These are phyloP conservation scores for Drosophila micromelanica DNA, from an alignment of 1,140 invertebrate species.

Conservation along the genomic window DNA sequence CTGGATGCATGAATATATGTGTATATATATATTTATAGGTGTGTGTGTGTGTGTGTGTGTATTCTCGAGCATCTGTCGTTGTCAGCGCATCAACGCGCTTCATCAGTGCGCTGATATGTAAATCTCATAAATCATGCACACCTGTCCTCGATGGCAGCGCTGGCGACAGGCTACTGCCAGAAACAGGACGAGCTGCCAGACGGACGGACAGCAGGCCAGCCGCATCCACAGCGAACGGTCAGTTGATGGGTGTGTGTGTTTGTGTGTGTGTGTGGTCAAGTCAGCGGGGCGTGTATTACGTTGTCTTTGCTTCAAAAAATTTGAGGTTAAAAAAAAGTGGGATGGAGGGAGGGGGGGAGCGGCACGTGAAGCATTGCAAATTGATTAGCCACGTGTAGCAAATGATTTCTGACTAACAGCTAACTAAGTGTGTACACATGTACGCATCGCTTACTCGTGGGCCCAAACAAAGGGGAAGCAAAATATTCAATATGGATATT, in stretches of 20 bases:
- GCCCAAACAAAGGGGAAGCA: no score
- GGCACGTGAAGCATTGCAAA: slow-evolving; percentile 44
- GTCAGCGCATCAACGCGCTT: slow-evolving; percentile 76
- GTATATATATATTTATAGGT: background rate
- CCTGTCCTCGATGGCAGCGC: slow-evolving; percentile 70
- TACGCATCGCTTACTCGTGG: background rate
- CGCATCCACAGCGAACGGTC: slow-evolving; percentile 38
- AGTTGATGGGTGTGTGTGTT: slow-evolving; percentile 1
- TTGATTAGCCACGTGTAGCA: slow-evolving; percentile 71
- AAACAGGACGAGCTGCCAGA: slow-evolving; percentile 26
- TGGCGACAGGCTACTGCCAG: slow-evolving; percentile 44
- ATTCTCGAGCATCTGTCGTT: slow-evolving; percentile 54
- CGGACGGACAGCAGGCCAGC: slow-evolving; percentile 7
- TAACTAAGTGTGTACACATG: slow-evolving; percentile 34
- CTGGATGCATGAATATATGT: background rate
- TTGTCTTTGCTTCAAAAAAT: slow-evolving; percentile 28
- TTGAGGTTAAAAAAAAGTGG: background rate
- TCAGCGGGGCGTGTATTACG: slow-evolving; percentile 26
- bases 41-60: background rate
- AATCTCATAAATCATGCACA: slow-evolving; percentile 82
- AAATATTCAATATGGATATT: background rate
- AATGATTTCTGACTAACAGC: slow-evolving; percentile 33
- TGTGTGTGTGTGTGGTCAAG: slow-evolving; percentile 49
- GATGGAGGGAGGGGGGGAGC: no score
- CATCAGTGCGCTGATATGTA: slow-evolving; percentile 79